A percentile compares a stretch with the other conserved stretches of the same genome.
Conservation (phyloP, 2,888 invertebrate species). For the Conops quadrifasciatus region DNA sequence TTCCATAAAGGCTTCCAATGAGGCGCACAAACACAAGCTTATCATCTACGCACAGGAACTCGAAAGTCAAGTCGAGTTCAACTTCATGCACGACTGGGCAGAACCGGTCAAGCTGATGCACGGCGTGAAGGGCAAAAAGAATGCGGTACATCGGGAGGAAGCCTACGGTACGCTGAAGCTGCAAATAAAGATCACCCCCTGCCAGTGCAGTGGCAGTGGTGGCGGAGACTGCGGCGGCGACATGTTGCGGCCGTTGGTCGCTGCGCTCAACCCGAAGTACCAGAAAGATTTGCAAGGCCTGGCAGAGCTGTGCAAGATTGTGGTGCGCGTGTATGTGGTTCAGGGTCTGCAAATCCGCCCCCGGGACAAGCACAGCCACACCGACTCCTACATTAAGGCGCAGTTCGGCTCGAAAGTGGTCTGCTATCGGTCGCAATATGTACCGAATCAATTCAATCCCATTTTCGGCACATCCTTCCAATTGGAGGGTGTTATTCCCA, state of each 20-base stretch:
- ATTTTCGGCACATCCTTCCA: constrained; percentile 78
- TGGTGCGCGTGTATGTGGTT: constrained; percentile 79
- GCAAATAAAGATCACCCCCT: constrained; percentile 55
- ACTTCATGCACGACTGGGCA: constrained; percentile 74
- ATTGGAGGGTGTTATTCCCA: constrained; percentile 57
- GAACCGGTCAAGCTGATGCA: constrained; percentile 71
- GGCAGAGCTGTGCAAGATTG: constrained; percentile 49
- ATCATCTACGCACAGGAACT: constrained; percentile 74
- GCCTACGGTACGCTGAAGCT: constrained; percentile 63
- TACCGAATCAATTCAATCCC: constrained; percentile 80
- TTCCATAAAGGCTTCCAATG: constrained; percentile 23
- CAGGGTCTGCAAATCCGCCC: constrained; percentile 77
- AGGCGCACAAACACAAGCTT: constrained; percentile 49
- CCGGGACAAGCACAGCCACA: constrained; percentile 75
- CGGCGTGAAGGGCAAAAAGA: constrained; percentile 58
- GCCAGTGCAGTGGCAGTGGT: constrained; percentile 44
- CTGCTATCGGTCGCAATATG: constrained; percentile 75
- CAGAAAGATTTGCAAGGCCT: constrained; percentile 48
- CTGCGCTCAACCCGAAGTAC: constrained; percentile 50
- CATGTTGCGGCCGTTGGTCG: constrained; percentile 46
- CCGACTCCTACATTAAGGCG: constrained; percentile 81
- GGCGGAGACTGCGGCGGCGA: constrained; percentile 44
- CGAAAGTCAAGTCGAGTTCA: constrained; percentile 74
- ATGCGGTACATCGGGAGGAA: constrained; percentile 61
- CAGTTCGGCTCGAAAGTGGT: constrained; percentile 73